These are phyloP conservation scores for Geodia barretti DNA, from an alignment of 37 sponge, comb jelly and placozoan genomes.

Conservation along the genomic window DNA sequence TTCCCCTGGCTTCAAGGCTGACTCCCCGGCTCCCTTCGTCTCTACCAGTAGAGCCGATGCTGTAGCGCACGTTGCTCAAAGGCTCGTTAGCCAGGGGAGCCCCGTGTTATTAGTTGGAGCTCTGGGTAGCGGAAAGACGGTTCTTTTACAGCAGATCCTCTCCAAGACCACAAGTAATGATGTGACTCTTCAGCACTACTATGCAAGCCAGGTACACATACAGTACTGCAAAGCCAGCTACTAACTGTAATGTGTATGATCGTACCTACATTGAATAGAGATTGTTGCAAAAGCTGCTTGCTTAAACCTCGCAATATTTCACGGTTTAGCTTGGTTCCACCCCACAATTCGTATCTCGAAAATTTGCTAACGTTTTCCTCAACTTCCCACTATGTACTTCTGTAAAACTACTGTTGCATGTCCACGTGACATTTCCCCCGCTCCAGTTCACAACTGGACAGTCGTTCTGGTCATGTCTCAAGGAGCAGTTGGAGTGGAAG, in stretches of 20 bases:
- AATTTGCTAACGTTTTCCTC: too few relatives aligned
- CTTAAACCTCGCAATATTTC: too few relatives aligned
- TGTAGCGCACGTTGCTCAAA: slow-evolving; percentile 9
- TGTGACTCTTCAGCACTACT: neutral
- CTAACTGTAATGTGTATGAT: neutral
- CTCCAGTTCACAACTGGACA: slow-evolving; percentile 5
- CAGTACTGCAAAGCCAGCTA: neutral
- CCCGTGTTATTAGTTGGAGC: slow-evolving; percentile 60
- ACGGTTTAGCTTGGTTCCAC: too few relatives aligned
- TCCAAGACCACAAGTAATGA: neutral
- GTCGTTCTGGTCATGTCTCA: slow-evolving; percentile 14
- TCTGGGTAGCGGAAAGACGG: slow-evolving; percentile 71
- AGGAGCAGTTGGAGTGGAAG: slow-evolving; percentile 67
- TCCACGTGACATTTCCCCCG: neutral
- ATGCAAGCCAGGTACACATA: slow-evolving; percentile 1
- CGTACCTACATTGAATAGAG: too few relatives aligned
- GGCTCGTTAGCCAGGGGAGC: slow-evolving; percentile 6
- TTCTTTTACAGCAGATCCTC: slow-evolving; percentile 24
- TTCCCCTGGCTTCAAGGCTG: neutral
- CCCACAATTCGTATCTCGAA: too few relatives aligned
- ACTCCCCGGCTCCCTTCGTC: slow-evolving; percentile 1
- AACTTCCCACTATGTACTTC: too few relatives aligned
- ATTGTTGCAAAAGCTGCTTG: too few relatives aligned
- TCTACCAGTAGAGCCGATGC: slow-evolving; percentile 7
- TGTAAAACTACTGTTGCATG: too few relatives aligned